Conservation (phyloP, 2,113 vertebrate species). For the Rhinopomastus cyanomelas region DNA sequence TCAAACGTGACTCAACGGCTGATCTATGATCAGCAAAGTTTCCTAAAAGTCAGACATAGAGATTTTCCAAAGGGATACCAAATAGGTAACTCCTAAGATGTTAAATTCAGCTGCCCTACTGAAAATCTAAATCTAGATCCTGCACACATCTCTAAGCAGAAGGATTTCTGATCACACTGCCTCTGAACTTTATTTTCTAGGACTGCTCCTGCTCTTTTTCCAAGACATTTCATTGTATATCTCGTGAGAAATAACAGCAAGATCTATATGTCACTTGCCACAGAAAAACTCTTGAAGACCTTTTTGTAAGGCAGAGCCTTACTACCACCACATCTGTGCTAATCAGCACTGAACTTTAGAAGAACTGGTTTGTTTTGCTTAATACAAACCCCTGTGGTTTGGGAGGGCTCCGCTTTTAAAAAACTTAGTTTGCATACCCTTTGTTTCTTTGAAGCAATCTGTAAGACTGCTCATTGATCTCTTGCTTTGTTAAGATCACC, state of each 20-base stretch:
- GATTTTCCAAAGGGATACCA: neutral
- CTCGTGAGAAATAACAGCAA: neutral
- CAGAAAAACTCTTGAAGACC: neutral
- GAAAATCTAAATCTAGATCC: neutral
- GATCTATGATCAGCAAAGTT: neutral
- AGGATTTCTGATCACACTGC: neutral
- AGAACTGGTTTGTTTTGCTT: neutral
- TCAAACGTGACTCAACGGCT: neutral
- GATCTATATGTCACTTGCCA: neutral
- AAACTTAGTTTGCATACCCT: neutral
- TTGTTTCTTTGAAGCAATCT: slow-evolving; percentile 1
- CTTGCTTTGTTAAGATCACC: neutral
- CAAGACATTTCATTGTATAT: neutral
- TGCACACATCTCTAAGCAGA: neutral
- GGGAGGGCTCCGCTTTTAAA: neutral
- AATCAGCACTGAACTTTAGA: neutral
- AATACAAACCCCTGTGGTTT: neutral
- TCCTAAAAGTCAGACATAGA: neutral
- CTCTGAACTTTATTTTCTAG: neutral
- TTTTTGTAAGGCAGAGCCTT: neutral
- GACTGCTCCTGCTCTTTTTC: neutral
- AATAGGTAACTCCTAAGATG: neutral
- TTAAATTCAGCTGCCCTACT: neutral
- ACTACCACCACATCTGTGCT: neutral
- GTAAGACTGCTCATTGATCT: slow-evolving; percentile 2